These are phyloP conservation scores for Tetanocera ferruginea DNA, from an alignment of 2,888 invertebrate genomes.

Conservation along the genomic window DNA sequence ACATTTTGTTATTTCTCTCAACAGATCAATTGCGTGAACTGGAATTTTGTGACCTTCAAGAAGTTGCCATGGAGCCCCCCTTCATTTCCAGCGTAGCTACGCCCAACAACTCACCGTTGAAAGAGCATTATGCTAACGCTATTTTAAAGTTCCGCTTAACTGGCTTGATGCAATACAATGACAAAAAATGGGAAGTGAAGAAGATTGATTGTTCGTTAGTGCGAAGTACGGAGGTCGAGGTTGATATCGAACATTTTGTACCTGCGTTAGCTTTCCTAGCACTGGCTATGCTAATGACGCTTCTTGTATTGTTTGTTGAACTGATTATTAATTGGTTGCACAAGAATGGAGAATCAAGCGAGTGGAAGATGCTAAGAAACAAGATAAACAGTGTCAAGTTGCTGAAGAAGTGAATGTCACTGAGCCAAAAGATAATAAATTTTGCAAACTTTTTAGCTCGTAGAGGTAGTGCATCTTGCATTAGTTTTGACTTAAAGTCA, in stretches of 20 bases:
- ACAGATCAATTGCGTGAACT: constrained; percentile 54
- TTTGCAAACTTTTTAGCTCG: neutral
- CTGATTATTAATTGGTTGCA: constrained; percentile 39
- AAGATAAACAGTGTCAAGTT: neutral
- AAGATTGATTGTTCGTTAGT: constrained; percentile 59
- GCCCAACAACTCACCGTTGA: constrained; percentile 56
- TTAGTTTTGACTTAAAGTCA: too few relatives aligned
- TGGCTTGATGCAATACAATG: constrained; percentile 57
- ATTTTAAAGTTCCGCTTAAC: constrained; percentile 56
- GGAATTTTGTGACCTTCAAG: constrained; percentile 63
- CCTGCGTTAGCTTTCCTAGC: constrained; percentile 60
- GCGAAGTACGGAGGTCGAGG: constrained; percentile 56
- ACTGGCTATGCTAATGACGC: constrained; percentile 56
- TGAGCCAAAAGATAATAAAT: neutral
- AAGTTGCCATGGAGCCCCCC: constrained; percentile 57
- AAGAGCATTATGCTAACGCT: constrained; percentile 57
- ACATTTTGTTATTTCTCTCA: too few relatives aligned
- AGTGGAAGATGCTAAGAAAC: neutral
- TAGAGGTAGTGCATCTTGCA: too few relatives aligned
- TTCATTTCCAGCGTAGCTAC: constrained; percentile 48
- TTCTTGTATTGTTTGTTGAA: constrained; percentile 53
- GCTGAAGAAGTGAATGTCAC: neutral
- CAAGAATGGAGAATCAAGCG: neutral
- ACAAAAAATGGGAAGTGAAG: constrained; percentile 57
- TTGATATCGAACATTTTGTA: constrained; percentile 64